phyloP scores from a whole-genome alignment of 2,113 vertebrate species.

The Tricholaema leucomelas region DNA sequence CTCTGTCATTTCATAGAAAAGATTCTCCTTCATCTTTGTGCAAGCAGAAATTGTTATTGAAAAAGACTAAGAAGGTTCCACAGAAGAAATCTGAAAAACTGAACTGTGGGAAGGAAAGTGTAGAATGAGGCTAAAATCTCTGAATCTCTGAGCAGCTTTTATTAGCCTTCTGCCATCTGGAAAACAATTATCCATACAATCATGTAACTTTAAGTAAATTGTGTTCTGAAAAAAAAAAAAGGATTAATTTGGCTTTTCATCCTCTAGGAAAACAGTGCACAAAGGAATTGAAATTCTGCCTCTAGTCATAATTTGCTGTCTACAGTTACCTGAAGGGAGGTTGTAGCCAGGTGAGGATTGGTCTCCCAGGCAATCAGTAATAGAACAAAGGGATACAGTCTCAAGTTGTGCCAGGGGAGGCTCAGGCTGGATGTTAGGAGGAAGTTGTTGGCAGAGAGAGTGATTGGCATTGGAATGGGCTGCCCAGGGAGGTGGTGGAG shows the following conservation, averaged over 20 bases:
- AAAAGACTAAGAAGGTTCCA: neutral
- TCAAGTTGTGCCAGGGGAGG: too few species aligned
- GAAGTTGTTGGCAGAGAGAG: too few species aligned
- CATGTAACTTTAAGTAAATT: neutral
- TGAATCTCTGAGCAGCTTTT: neutral
- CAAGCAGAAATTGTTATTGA: neutral
- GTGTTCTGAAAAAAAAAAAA: neutral
- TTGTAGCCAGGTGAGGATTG: too few species aligned
- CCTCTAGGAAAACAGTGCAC: neutral
- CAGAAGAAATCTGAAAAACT: neutral
- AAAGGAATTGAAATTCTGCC: neutral
- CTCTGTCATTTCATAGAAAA: neutral
- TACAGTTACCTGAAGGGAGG: too few species aligned
- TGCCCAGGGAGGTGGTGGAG: too few species aligned
- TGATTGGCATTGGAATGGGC: too few species aligned
- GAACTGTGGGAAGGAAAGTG: neutral
- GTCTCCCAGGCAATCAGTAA: too few species aligned
- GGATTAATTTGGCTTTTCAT: neutral
- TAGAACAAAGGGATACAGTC: too few species aligned
- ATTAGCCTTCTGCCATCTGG: neutral
- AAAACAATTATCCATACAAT: neutral
- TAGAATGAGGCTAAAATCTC: neutral
- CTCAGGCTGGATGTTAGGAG: too few species aligned
- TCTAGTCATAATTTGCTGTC: too few species aligned
- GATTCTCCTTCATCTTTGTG: neutral